Evolutionary conservation across 2,113 vertebrate genomes (phyloP), one percentile per base, ranked within the genome.

Genomic region (Falco punctatus): DNA sequence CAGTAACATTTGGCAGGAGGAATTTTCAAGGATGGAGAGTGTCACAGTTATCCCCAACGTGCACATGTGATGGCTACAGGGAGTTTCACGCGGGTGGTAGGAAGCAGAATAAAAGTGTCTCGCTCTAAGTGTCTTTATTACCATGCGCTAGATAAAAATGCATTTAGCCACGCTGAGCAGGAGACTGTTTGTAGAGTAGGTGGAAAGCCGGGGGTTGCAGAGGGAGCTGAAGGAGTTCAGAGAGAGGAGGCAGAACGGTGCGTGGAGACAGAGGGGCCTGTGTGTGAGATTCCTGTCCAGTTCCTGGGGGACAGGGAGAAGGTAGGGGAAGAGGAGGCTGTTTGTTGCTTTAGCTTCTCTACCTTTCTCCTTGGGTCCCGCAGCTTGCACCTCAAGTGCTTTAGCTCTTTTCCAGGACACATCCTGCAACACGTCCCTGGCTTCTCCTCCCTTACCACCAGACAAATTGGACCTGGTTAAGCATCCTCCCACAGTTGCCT

Each of bases 401-500:
- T 8, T 8, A 8, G 66, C 11, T 80, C 46, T 49, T 54, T 70
- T 64, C 35, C 19, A 66, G 81, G 75, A 38, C 51, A 1, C 44
- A 27, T 54, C 57, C 88, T 7, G 44, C 64, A 19, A 15, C 42
- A 6, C 3, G 5, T 65, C 78, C 91, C 86, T 15, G 42, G 57
- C 46, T 79, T 86, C 85, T 86, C 85, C 92, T 85, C 59, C 78
- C 89, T 57, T 46, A 23, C 72, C 81, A 94, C 65, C 95, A 96
- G 96, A 96, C 96, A 91, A 52, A 93, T 70, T 85, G 89, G 91
- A 62, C 85, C 87, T 48, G 30, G 72, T 75, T 61, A 80, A 64
- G 84, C 75, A 65, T 93, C 95, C 90, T 95, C 94, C 92, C 86
- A 13, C 81, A 13, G 80, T 52, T 86, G 80, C 85, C 94, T 11